phyloP scores from a whole-genome alignment of 2,113 vertebrate species.

The western clawed frog (Xenopus tropicalis) region DNA sequence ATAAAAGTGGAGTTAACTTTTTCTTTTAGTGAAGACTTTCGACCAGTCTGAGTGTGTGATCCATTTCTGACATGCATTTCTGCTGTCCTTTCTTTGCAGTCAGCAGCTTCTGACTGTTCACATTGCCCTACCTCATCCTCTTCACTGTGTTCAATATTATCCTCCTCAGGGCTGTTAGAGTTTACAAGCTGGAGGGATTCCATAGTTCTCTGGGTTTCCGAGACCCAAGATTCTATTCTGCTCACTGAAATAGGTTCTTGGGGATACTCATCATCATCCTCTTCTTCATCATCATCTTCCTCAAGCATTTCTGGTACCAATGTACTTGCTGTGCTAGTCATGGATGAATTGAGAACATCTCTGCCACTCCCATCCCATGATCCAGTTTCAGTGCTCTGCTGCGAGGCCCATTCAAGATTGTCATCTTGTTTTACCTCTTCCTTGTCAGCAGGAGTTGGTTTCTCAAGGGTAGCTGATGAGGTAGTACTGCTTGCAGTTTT shows the following conservation, averaged over 20 bases:
- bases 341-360: conserved; percentile 88
- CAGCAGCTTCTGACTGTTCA: conserved; percentile 63
- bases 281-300: conserved; percentile 78
- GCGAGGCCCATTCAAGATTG: conserved; percentile 90
- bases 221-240: conserved; percentile 96
- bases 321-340: conserved; percentile 95
- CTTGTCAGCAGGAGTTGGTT: conserved; percentile 57
- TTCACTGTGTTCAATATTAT: conserved; percentile 75
- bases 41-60: conserved; percentile 49
- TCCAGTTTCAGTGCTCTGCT: conserved; percentile 94
- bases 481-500: conserved; percentile 42
- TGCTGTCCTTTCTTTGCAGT: conserved; percentile 59
- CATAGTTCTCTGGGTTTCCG: conserved; percentile 86
- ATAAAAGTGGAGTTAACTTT: conserved; percentile 50
- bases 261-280: conserved; percentile 75
- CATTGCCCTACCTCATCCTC: conserved; percentile 75
- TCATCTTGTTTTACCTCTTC: conserved; percentile 86
- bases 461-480: conserved; percentile 58
- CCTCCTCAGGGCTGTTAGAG: conserved; percentile 81
- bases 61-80: conserved; percentile 49
- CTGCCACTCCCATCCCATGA: conserved; percentile 93
- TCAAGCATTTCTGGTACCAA: conserved; percentile 95
- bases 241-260: conserved; percentile 88
- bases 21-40: conserved; percentile 48
- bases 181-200: conserved; percentile 93